Conservation (phyloP, 2,113 vertebrate genomes). For the Urocolius indicus region DNA sequence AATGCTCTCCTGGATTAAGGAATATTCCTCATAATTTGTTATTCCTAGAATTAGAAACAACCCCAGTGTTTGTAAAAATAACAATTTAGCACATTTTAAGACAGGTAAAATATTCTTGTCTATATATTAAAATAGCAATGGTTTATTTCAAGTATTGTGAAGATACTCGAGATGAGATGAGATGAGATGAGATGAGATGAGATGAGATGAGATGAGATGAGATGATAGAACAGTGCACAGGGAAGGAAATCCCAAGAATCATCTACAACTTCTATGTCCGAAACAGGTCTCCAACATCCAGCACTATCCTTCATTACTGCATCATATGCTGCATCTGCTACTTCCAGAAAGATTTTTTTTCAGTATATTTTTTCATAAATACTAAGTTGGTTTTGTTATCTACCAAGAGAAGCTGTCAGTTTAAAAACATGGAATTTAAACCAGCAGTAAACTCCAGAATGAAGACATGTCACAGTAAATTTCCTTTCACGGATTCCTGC, state of each 20-base stretch:
- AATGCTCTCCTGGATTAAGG: slow-evolving; percentile 91
- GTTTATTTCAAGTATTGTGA: not conserved
- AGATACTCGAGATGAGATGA: not conserved
- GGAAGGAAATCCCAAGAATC: not conserved
- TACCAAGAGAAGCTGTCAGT: not conserved
- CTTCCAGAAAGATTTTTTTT: not conserved
- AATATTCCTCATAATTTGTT: slow-evolving; percentile 99
- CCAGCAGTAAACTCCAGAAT: not conserved
- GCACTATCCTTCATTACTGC: not conserved
- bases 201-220: too few species aligned
- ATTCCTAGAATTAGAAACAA: slow-evolving; percentile 86
- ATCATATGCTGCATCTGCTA: not conserved
- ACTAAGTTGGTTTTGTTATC: not conserved
- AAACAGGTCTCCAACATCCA: not conserved
- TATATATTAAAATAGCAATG: not conserved
- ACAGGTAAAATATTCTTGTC: not conserved
- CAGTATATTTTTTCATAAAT: too few species aligned
- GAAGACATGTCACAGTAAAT: not conserved
- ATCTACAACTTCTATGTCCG: not conserved
- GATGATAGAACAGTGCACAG: not conserved
- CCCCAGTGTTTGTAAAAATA: not conserved
- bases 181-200: too few species aligned
- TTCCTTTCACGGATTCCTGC: not conserved
- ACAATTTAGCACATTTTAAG: not conserved
- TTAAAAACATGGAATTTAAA: not conserved